Conservation (phyloP, 2,888 invertebrate species). For the Drepana falcataria region DNA sequence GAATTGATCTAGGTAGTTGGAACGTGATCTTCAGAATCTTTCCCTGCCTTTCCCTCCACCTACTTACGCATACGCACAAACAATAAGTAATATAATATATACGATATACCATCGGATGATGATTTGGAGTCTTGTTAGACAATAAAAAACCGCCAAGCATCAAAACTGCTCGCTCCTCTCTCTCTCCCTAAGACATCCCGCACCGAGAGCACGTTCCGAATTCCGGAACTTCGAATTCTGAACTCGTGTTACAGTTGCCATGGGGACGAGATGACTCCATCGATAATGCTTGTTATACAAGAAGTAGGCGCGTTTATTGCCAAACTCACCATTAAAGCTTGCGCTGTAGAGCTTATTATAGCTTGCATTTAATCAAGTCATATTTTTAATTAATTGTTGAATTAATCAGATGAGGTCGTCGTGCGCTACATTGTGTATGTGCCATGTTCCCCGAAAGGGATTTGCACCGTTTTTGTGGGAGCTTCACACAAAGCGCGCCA, state of each 20-base stretch:
- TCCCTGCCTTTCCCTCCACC: too few relatives aligned
- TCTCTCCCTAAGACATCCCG: neutral
- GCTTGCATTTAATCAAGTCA: neutral
- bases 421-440: neutral
- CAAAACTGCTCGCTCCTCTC: neutral
- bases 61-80: too few relatives aligned
- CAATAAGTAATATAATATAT: too few relatives aligned
- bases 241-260: constrained; percentile 38
- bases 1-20: too few relatives aligned
- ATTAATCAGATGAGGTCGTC: neutral
- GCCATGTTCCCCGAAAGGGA: neutral
- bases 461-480: neutral
- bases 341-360: neutral
- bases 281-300: constrained; percentile 9
- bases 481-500: neutral
- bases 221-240: constrained; percentile 39
- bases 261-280: constrained; percentile 30
- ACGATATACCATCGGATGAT: too few relatives aligned
- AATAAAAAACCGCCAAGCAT: neutral
- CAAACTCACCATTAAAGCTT: neutral
- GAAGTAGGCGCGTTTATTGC: neutral
- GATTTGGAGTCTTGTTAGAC: too few relatives aligned
- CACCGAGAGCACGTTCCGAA: constrained; percentile 35
- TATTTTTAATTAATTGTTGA: neutral
- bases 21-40: too few relatives aligned